Conservation (phyloP, 2,888 invertebrate genomes). For the Mythimna albipuncta region DNA sequence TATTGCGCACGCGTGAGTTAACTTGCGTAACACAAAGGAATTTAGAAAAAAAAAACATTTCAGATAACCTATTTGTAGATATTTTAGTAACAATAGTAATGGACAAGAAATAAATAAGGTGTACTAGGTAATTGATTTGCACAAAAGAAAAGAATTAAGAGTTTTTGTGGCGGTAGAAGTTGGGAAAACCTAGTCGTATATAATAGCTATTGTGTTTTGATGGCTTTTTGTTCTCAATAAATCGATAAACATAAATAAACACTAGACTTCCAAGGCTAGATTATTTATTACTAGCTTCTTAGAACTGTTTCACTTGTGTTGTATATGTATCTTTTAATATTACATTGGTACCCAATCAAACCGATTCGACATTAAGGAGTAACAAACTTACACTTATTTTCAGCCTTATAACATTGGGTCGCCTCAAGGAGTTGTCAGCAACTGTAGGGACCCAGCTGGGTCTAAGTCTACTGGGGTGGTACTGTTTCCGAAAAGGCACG, state of each 20-base stretch:
- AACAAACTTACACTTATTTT: too few species aligned
- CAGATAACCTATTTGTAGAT: slow-evolving; percentile 51
- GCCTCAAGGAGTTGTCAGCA: too few species aligned
- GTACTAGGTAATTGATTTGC: slow-evolving; percentile 28
- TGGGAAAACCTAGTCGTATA: not conserved
- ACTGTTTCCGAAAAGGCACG: too few species aligned
- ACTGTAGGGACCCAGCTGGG: too few species aligned
- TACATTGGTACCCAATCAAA: too few species aligned
- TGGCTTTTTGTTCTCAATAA: slow-evolving; percentile 1
- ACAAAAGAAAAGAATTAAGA: slow-evolving; percentile 7
- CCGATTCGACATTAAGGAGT: too few species aligned
- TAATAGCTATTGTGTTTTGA: slow-evolving; percentile 8
- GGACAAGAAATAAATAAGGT: slow-evolving; percentile 39
- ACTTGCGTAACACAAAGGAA: slow-evolving; percentile 51
- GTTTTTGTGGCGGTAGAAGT: slow-evolving; percentile 41
- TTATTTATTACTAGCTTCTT: not conserved
- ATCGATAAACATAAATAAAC: too few species aligned
- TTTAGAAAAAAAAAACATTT: slow-evolving; percentile 37
- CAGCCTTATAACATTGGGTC: too few species aligned
- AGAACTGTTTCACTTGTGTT: too few species aligned
- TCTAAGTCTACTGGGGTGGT: too few species aligned
- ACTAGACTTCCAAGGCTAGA: not conserved
- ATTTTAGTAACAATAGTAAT: slow-evolving; percentile 46
- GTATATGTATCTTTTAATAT: too few species aligned
- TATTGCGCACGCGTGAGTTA: slow-evolving; percentile 41